phyloP scores from a whole-genome alignment of 92 coral and sea anemone species.

The Porites lobata region DNA sequence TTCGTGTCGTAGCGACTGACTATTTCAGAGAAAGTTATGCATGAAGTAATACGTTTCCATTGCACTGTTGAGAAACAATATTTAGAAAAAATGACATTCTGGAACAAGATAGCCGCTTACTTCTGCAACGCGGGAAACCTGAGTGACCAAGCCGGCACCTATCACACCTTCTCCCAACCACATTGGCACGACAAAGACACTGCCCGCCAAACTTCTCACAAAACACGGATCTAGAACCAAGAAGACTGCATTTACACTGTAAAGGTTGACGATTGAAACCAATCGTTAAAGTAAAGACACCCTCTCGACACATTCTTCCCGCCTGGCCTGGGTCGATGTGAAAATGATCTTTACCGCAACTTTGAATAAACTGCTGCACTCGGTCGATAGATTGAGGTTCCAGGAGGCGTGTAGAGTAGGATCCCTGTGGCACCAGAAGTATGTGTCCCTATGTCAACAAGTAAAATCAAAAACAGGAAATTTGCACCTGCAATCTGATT shows the following conservation, averaged over 20 bases:
- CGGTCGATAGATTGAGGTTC: constrained; percentile 72
- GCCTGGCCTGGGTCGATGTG: constrained; percentile 57
- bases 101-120: constrained; percentile 63
- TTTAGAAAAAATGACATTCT: too few species aligned
- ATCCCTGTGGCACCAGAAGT: constrained; percentile 70
- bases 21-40: too few species aligned
- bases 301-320: constrained; percentile 67
- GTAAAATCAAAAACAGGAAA: background rate
- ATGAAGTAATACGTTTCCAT: too few species aligned
- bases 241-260: constrained; percentile 78
- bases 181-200: constrained; percentile 80
- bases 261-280: constrained; percentile 75
- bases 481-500: too few species aligned
- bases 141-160: constrained; percentile 83
- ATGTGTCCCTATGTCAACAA: constrained; percentile 65
- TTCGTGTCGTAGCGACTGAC: too few species aligned
- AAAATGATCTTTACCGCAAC: constrained; percentile 84
- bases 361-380: constrained; percentile 71
- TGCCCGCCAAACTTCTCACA: constrained; percentile 93
- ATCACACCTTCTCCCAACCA: constrained; percentile 90
- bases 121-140: constrained; percentile 92
- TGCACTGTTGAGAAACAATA: too few species aligned
- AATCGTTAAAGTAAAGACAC: constrained; percentile 85
- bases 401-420: constrained; percentile 69
- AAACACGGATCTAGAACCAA: constrained; percentile 74